Percentiles rank a stretch among this genome's conserved stretches.
These are phyloP conservation scores for Deilephila elpenor DNA, from an alignment of 2,888 invertebrate genomes.

Conservation along the genomic window DNA sequence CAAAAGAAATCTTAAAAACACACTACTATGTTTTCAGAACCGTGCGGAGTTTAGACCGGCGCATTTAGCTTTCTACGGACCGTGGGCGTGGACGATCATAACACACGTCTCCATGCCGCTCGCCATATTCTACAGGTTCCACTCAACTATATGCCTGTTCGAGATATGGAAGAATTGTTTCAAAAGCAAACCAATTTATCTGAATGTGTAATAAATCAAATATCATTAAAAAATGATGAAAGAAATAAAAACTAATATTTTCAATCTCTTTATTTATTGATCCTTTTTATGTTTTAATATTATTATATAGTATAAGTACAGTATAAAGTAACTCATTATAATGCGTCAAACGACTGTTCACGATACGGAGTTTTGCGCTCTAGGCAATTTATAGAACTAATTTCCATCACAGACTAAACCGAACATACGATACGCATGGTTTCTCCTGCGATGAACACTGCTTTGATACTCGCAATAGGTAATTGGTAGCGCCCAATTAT, in stretches of 20 bases:
- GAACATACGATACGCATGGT: slow-evolving; percentile 20
- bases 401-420: not conserved
- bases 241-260: not conserved
- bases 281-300: too few species aligned
- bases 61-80: slow-evolving; percentile 92
- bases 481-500: slow-evolving; percentile 8
- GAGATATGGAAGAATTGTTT: slow-evolving; percentile 97
- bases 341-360: not conserved
- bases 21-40: slow-evolving; percentile 76
- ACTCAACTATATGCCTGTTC: slow-evolving; percentile 95
- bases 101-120: slow-evolving; percentile 95
- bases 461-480: slow-evolving; percentile 4
- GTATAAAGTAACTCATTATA: too few species aligned
- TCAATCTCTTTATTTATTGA: not conserved
- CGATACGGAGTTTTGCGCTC: too few species aligned
- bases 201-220: slow-evolving; percentile 69
- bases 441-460: slow-evolving; percentile 14
- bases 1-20: not conserved
- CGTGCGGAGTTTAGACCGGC: slow-evolving; percentile 92
- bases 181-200: slow-evolving; percentile 86
- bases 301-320: too few species aligned
- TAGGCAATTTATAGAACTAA: not conserved
- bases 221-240: not conserved
- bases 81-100: slow-evolving; percentile 96
- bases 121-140: slow-evolving; percentile 95